Conservation (phyloP, 2,888 invertebrate species). For the Nemurella pictetii region DNA sequence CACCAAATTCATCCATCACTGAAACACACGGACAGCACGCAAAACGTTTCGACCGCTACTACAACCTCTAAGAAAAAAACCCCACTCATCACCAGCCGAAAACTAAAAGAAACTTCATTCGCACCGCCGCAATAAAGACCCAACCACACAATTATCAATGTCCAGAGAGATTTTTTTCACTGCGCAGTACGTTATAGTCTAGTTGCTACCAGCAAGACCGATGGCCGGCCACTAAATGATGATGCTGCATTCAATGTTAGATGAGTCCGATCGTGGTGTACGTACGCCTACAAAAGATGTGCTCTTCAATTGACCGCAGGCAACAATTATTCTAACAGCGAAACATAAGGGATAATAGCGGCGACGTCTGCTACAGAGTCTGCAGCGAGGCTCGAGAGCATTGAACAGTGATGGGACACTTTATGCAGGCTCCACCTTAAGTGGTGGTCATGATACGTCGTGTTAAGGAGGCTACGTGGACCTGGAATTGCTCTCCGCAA, state of each 20-base stretch:
- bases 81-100: background rate
- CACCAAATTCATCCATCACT: background rate
- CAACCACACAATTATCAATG: background rate
- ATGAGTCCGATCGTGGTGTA: background rate
- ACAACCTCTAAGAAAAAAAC: background rate
- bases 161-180: background rate
- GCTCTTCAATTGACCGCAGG: background rate
- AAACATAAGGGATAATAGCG: background rate
- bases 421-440: background rate
- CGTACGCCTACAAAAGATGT: background rate
- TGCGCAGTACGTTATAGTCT: background rate
- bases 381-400: background rate
- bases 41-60: background rate
- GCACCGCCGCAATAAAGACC: background rate
- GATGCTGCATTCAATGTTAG: background rate
- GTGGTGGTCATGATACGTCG: background rate
- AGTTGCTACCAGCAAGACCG: background rate
- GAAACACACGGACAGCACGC: background rate
- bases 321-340: background rate
- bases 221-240: background rate
- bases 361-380: background rate
- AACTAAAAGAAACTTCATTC: background rate
- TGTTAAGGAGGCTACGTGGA: too few species aligned
- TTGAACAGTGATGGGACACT: background rate
- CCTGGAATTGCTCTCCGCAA: too few species aligned